Base-by-base conservation (phyloP, 2,797 vertebrate species). In the Prionace glauca region DNA sequence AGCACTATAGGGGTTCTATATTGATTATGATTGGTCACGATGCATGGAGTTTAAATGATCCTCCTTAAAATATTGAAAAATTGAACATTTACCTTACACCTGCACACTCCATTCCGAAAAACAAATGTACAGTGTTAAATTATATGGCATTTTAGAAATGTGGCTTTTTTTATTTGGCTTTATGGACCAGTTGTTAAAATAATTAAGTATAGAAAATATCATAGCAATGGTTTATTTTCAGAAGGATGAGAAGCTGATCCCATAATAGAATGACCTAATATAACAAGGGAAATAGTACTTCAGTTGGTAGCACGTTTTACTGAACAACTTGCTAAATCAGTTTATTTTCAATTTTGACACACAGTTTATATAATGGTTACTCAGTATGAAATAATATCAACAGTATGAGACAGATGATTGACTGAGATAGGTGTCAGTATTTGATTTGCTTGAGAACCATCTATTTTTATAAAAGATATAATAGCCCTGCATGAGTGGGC, bases 181-280 rank as follows among this genome's bases (percentile, higher is more conserved):
- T 62, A 90, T 91, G 56, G 12, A 91, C 3, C 60, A 91, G n/a
- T n/a, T 91, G 87, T 32, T 84, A 84, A 91, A 91, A 91, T 65
- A 60, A 56, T 3, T 29, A 90, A 90, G 56, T 32, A 29, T 18
- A 18, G 29, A 29, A 90, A 90, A 26, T 36, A 93, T 45, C 65
- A 69, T 1, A 32, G 45, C 56, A 50, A 60, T 60, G 12, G 50
- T 88, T 88, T 60, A 50, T 56, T 88, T 88, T 88, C 86, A 88
- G 56, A 11, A 71, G 91, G n/a, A 67, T n/a, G 22, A 7, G 29
- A 93, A n/a, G 20, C 90, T 65, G n/a, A 45, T 90, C 87, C 26
- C 29, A 65, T 32, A 45, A 45, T 26, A 60, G 14, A 41, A 69
- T 71, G 71, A 36, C 8, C 20, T 71, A 69, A 93, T 36, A 41